Percentiles rank a stretch among this genome's conserved stretches.
These are phyloP conservation scores for Zaprionus inermis DNA, from an alignment of 1,140 invertebrate genomes.

Conservation along the genomic window DNA sequence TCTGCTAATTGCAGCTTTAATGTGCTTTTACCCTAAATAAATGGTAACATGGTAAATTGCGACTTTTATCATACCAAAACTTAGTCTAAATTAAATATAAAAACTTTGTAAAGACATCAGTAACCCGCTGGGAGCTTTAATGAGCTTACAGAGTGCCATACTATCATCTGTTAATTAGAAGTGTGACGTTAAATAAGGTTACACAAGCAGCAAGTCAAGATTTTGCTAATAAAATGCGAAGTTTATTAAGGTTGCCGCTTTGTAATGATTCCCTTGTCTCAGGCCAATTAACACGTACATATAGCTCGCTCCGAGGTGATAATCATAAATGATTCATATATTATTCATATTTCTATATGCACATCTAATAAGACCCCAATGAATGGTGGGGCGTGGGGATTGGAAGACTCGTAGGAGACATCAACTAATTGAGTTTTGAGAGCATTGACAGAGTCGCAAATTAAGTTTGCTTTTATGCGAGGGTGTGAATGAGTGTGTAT, in stretches of 20 bases:
- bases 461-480: constrained; percentile 7
- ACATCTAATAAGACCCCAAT: constrained; percentile 5
- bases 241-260: not conserved
- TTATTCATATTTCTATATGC: constrained; percentile 5
- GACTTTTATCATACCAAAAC: not conserved
- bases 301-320: not conserved
- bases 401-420: not conserved
- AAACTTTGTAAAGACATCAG: no score
- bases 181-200: not conserved
- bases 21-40: not conserved
- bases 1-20: not conserved
- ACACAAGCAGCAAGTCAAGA: not conserved
- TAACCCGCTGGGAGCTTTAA: not conserved
- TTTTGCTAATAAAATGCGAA: not conserved
- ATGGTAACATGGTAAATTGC: not conserved
- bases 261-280: constrained; percentile 7
- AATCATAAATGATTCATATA: constrained; percentile 11
- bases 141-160: not conserved
- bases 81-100: not conserved
- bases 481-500: not conserved
- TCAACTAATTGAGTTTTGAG: constrained; percentile 35
- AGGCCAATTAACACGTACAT: constrained; percentile 2
- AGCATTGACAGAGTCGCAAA: constrained; percentile 19
- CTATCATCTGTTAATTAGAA: not conserved
- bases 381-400: not conserved